Evolutionary conservation across 2,888 invertebrate genomes (phyloP).

Genomic region (Pachydiplax longipennis): DNA sequence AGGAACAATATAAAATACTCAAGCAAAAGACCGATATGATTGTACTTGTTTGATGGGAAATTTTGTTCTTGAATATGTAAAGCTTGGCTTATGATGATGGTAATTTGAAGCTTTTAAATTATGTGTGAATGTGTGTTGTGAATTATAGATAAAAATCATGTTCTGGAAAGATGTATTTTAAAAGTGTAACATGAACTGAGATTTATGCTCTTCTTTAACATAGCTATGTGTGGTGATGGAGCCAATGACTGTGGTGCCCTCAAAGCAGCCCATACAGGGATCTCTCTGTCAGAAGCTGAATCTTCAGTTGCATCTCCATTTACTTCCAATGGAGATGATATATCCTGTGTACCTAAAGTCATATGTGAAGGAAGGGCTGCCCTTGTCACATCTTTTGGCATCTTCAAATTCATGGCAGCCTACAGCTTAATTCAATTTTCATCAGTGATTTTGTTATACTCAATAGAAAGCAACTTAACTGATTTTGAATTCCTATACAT

Average conservation of each 20-base stretch:
- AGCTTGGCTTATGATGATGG: too few species aligned
- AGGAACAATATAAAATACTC: too few species aligned
- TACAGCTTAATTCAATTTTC: conserved; percentile 95
- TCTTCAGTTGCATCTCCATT: conserved; percentile 65
- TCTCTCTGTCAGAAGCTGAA: conserved; percentile 63
- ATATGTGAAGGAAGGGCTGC: conserved; percentile 90
- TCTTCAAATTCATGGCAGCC: conserved; percentile 98
- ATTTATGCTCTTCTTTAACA: too few species aligned
- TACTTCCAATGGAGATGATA: conserved; percentile 63
- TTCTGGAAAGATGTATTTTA: too few species aligned
- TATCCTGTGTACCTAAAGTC: conserved; percentile 61
- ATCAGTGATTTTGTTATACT: conserved; percentile 85
- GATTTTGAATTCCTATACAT: conserved; percentile 73
- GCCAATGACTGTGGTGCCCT: conserved; percentile 66
- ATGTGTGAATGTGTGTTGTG: too few species aligned
- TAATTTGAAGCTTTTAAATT: too few species aligned
- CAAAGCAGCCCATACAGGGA: conserved; percentile 64
- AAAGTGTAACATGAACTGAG: too few species aligned
- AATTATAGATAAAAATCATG: too few species aligned
- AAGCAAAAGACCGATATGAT: too few species aligned
- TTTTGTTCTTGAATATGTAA: too few species aligned
- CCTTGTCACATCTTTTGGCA: conserved; percentile 93
- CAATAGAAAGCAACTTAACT: conserved; percentile 68
- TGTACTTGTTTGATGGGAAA: too few species aligned
- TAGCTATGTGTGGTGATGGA: conserved; percentile 71